Evolutionary conservation across 2,797 vertebrate species (phyloP).

Genomic region (Phrynocephalus forsythii): DNA sequence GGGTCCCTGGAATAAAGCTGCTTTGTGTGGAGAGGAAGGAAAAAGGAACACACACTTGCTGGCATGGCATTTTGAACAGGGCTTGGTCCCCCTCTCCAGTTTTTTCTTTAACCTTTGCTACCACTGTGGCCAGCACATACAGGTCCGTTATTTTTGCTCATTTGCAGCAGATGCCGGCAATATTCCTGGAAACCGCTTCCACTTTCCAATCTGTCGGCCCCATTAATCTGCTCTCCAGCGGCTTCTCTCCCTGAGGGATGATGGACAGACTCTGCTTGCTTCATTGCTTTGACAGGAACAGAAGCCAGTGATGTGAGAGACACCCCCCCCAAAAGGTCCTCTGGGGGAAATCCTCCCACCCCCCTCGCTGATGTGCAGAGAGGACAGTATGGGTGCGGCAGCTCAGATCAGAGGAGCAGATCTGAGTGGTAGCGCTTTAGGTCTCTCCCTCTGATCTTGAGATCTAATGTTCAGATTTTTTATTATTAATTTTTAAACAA

Average conservation of each 20-base stretch:
- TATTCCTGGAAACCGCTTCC: slow-evolving; percentile 13
- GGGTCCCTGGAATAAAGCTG: no score
- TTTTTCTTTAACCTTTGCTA: background rate
- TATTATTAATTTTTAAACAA: no score
- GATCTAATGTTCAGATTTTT: no score
- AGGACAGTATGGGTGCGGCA: background rate
- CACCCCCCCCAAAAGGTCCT: no score
- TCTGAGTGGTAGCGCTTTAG: no score
- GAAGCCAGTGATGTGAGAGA: background rate
- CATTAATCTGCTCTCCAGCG: background rate
- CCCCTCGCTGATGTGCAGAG: background rate
- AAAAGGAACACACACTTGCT: no score
- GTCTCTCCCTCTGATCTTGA: no score
- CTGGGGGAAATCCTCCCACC: no score
- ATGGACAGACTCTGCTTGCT: background rate
- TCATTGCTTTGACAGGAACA: background rate
- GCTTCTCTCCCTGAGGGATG: background rate
- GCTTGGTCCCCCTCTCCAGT: background rate
- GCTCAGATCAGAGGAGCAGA: no score
- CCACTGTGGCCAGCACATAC: background rate
- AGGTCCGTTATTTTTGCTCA: slow-evolving; percentile 1
- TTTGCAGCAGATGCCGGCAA: background rate
- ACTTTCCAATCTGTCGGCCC: background rate
- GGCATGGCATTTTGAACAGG: background rate
- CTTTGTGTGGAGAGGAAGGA: no score